Conservation (phyloP, 1,140 invertebrate species). For the Drosophila athabasca region DNA sequence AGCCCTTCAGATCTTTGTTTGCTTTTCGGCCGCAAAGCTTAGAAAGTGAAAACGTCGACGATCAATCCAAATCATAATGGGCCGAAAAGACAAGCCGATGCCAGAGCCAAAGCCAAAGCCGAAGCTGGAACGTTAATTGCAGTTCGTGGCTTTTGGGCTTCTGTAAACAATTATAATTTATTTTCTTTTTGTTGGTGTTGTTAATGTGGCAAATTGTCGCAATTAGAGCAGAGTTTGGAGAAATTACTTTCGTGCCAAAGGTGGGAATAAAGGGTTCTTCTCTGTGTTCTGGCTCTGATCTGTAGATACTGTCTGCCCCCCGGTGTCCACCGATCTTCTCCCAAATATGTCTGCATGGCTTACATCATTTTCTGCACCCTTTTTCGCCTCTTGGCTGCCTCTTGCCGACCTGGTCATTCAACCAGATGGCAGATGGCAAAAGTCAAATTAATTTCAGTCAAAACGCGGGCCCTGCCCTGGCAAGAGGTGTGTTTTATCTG, state of each 20-base stretch:
- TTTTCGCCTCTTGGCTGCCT: conserved; percentile 24
- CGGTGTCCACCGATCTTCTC: background rate
- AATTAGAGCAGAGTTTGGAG: too few relatives aligned
- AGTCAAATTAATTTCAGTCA: conserved; percentile 69
- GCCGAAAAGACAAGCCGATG: background rate
- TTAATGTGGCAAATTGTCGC: background rate
- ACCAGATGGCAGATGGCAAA: conserved; percentile 28
- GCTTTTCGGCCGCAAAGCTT: conserved; percentile 23
- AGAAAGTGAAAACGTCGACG: conserved; percentile 53
- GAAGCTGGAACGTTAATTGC: conserved; percentile 34
- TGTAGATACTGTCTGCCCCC: background rate
- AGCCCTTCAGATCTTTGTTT: conserved; percentile 16
- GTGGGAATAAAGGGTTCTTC: too few relatives aligned
- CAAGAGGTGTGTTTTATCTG: conserved; percentile 55
- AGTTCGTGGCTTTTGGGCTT: conserved; percentile 27
- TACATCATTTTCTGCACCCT: conserved; percentile 52
- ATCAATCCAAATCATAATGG: conserved; percentile 39
- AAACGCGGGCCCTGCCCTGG: conserved; percentile 29
- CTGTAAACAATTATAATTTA: conserved; percentile 16
- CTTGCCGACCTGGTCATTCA: conserved; percentile 15
- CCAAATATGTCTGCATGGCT: conserved; percentile 58
- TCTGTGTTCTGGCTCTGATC: too few relatives aligned
- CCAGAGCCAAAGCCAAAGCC: background rate
- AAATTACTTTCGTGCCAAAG: too few relatives aligned
- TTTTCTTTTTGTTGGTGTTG: conserved; percentile 1